Evolutionary conservation across 2,888 invertebrate species (phyloP).

Genomic region (Poecilus cupreus): DNA sequence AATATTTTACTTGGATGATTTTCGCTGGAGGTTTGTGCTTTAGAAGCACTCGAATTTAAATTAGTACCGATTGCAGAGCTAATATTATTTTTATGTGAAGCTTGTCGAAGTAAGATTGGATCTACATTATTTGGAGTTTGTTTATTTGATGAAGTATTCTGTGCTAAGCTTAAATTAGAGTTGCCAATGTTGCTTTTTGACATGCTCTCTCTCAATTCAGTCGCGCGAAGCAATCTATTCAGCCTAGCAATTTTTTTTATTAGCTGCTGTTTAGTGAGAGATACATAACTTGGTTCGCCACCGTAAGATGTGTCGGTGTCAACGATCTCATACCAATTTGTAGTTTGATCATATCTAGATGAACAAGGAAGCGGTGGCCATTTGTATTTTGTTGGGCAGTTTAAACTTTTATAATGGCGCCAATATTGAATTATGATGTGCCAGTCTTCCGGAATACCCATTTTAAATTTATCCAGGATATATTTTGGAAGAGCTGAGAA

Average conservation of each 20-base stretch:
- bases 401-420: not conserved
- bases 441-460: slow-evolving; percentile 27
- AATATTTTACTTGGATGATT: too few relatives aligned
- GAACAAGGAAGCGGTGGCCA: not conserved
- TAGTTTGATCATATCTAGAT: not conserved
- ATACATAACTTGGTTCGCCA: not conserved
- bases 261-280: not conserved
- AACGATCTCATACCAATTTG: not conserved
- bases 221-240: not conserved
- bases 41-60: too few relatives aligned
- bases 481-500: not conserved
- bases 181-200: not conserved
- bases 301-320: not conserved
- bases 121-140: not conserved
- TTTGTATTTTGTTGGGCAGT: not conserved
- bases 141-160: not conserved
- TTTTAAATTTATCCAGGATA: not conserved
- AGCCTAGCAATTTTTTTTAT: not conserved
- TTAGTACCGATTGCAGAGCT: too few relatives aligned
- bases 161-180: not conserved
- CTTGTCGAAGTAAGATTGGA: too few relatives aligned
- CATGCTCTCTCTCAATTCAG: not conserved
- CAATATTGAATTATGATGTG: not conserved
- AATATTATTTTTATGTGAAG: too few relatives aligned
- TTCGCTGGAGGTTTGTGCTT: too few relatives aligned